Conservation (phyloP, 1,140 invertebrate genomes). For the Venustaconcha ellipsiformis region DNA sequence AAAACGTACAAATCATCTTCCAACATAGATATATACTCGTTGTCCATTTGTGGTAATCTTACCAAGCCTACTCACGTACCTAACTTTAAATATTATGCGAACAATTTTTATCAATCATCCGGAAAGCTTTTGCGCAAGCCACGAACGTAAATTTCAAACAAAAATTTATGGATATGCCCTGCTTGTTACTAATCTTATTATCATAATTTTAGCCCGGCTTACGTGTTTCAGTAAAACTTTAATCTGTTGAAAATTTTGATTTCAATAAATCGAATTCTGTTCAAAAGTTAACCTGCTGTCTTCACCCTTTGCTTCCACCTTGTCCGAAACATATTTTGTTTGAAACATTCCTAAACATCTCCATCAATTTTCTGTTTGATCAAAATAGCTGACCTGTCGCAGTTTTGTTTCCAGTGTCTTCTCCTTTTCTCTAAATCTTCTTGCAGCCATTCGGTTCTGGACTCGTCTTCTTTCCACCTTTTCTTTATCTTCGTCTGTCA, state of each 20-base stretch:
- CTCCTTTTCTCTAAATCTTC: constrained; percentile 44
- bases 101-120: no score
- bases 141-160: no score
- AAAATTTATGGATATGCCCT: no score
- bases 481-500: constrained; percentile 41
- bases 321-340: not conserved
- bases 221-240: not conserved
- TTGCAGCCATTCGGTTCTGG: constrained; percentile 47
- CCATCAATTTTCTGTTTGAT: not conserved
- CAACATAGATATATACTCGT: no score
- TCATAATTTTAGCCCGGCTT: not conserved
- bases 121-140: no score
- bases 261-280: no score
- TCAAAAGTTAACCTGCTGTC: not conserved
- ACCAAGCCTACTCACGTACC: no score
- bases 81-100: no score
- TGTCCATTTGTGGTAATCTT: no score
- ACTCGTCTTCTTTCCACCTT: constrained; percentile 38
- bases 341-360: not conserved
- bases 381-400: constrained; percentile 33
- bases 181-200: no score
- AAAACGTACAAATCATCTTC: no score
- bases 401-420: constrained; percentile 36
- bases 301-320: no score
- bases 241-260: not conserved